Base-by-base conservation (phyloP, 2,113 vertebrate species). In the Crypturellus undulatus region DNA sequence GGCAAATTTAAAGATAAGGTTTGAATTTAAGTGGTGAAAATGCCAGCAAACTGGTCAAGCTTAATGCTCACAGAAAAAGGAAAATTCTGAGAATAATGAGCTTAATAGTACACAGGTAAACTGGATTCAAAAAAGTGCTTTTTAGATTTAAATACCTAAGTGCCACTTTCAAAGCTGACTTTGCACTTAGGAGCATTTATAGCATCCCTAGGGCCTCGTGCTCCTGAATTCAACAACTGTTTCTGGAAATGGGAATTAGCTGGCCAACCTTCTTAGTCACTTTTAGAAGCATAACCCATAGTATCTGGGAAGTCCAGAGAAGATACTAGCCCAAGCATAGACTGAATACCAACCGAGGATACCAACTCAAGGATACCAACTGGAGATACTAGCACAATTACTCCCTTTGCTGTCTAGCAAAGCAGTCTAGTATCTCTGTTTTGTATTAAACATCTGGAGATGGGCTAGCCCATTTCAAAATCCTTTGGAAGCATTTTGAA, bases 401-500 rank as follows among this genome's bases (percentile, higher is more conserved):
- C 92, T 91, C 34, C 43, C 21, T 49, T 49, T 49, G 49, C 49
- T 49, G 49, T 22, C 49, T 49, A 49, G 21, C 21, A 24, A 96
- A 84, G 42, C 42, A 4, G 1, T 65, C 16, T 71, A 18, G 81
- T 49, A 7, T 82, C 73, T 51, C 73, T 54, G 81, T 19, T 84
- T 69, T 73, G 67, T 60, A 84, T 92, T 85, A 89, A 94, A 54
- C 26, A 45, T 10, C 4, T 45, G 40, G 87, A 68, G 91, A 90
- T 79, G 58, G 69, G 65, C 91, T 83, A 81, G 69, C 60, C 65
- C 52, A 43, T 78, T 14, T 85, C 76, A 93, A 84, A 96, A 65
- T 91, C 93, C 90, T 25, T n/a, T 87, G 71, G 88, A 95, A 82
- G 79, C 85, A 76, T 92, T 96, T 95, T 94, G 90, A 96, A 90